These are phyloP conservation scores for Melanotaenia nigrans DNA, from an alignment of 2,797 vertebrate species.

Conservation along the genomic window DNA sequence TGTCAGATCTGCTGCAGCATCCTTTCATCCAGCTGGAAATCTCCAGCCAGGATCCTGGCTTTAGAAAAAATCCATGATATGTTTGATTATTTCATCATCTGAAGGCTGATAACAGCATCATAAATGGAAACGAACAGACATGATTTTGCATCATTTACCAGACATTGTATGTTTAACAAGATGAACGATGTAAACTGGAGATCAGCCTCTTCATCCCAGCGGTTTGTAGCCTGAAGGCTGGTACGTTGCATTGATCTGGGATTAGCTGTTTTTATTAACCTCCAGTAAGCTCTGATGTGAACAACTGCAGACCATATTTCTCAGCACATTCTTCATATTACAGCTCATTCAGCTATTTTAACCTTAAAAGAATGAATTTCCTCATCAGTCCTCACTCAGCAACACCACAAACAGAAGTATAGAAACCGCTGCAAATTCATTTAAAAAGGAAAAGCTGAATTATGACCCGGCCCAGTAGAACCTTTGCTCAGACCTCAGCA, in stretches of 20 bases:
- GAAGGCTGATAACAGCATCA: neutral
- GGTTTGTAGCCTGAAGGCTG: conserved; percentile 22
- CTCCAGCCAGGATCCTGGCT: conserved; percentile 9
- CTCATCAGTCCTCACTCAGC: too few species aligned
- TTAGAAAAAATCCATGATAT: neutral
- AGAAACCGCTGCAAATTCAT: too few species aligned
- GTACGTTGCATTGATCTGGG: conserved; percentile 50
- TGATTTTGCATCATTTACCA: neutral
- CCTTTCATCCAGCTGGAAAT: conserved; percentile 21
- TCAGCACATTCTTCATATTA: conserved; percentile 3
- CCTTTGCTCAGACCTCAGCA: too few species aligned
- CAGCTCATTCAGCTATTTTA: too few species aligned
- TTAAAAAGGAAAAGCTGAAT: too few species aligned
- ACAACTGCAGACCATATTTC: conserved; percentile 26
- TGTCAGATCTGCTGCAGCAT: conserved; percentile 6
- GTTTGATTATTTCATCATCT: conserved; percentile 32
- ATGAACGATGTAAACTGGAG: conserved; percentile 7
- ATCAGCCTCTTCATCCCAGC: neutral
- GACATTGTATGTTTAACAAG: conserved; percentile 42
- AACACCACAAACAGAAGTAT: too few species aligned
- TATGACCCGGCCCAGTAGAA: too few species aligned
- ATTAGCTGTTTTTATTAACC: conserved; percentile 29
- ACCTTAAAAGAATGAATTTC: too few species aligned
- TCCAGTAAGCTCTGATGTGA: conserved; percentile 23
- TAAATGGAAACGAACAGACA: too few species aligned